phyloP scores from a whole-genome alignment of 92 coral and sea anemone genomes.

The Porites lobata region DNA sequence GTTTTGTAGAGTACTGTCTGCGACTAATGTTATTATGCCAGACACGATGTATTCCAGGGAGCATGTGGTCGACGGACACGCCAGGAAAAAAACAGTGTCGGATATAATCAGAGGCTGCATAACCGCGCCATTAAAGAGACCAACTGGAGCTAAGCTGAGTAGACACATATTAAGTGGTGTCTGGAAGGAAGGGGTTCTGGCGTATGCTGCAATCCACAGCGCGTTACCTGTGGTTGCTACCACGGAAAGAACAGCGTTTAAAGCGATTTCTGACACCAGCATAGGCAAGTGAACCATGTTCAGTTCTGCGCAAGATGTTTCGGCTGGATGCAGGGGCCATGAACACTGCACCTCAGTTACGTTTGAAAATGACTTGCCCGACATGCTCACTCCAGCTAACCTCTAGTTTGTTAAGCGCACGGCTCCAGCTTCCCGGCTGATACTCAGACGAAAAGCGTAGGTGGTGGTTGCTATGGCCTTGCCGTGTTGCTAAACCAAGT shows the following conservation, averaged over 20 bases:
- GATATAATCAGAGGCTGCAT: constrained; percentile 41
- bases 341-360: constrained; percentile 12
- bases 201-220: constrained; percentile 43
- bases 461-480: background rate
- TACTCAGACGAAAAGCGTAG: background rate
- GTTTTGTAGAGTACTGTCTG: constrained; percentile 46
- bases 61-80: constrained; percentile 29
- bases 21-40: constrained; percentile 41
- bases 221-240: constrained; percentile 28
- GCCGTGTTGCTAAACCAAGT: background rate
- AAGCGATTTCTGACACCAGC: background rate
- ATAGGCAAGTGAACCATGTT: background rate
- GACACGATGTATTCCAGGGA: constrained; percentile 47
- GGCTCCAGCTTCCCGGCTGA: background rate
- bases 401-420: background rate
- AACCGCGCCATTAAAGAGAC: constrained; percentile 45
- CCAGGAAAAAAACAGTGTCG: constrained; percentile 35
- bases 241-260: constrained; percentile 34
- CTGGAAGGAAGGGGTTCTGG: constrained; percentile 41
- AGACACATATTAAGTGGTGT: constrained; percentile 49
- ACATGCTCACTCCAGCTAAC: background rate
- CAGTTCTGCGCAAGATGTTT: constrained; percentile 13
- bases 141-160: constrained; percentile 41
- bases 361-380: background rate
- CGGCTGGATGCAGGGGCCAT: constrained; percentile 36